These are phyloP conservation scores for Poecilia latipinna DNA, from an alignment of 2,113 vertebrate genomes.

Conservation along the genomic window DNA sequence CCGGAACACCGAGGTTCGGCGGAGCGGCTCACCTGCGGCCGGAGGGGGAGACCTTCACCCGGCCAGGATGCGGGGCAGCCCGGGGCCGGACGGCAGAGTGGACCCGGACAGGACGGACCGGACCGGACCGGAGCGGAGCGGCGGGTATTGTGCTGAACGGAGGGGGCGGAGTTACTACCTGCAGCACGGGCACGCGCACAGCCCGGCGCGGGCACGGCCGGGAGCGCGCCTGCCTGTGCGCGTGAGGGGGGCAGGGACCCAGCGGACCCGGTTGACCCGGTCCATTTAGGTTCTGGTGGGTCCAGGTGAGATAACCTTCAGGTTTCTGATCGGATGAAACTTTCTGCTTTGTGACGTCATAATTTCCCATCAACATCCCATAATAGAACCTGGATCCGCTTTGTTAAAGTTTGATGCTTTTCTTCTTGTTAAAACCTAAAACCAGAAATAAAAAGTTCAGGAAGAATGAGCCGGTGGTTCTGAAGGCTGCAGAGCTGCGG, in stretches of 20 bases:
- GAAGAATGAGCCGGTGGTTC: too few relatives aligned
- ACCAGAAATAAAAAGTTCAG: too few relatives aligned
- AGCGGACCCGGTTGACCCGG: background rate
- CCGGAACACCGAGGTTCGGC: background rate
- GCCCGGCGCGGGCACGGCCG: background rate
- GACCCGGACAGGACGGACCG: constrained; percentile 1
- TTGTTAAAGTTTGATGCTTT: too few relatives aligned
- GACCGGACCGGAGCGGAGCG: background rate
- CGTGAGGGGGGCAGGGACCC: background rate
- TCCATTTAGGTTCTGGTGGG: too few relatives aligned
- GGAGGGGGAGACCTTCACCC: constrained; percentile 1
- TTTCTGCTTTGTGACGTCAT: too few relatives aligned
- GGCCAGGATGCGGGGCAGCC: background rate
- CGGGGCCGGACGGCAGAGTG: background rate
- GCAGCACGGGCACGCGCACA: constrained; percentile 46
- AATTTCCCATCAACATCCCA: too few relatives aligned
- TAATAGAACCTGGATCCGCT: too few relatives aligned
- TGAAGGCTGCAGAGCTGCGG: too few relatives aligned
- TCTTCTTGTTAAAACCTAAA: too few relatives aligned
- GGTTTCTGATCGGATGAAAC: too few relatives aligned
- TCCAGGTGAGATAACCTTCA: too few relatives aligned
- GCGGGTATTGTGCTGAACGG: constrained; percentile 49
- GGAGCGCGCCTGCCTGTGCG: constrained; percentile 12
- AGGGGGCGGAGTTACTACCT: constrained; percentile 71
- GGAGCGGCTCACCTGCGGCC: constrained; percentile 57